phyloP scores from a whole-genome alignment of 2,797 vertebrate genomes.

The Acestrorhynchus altus region DNA sequence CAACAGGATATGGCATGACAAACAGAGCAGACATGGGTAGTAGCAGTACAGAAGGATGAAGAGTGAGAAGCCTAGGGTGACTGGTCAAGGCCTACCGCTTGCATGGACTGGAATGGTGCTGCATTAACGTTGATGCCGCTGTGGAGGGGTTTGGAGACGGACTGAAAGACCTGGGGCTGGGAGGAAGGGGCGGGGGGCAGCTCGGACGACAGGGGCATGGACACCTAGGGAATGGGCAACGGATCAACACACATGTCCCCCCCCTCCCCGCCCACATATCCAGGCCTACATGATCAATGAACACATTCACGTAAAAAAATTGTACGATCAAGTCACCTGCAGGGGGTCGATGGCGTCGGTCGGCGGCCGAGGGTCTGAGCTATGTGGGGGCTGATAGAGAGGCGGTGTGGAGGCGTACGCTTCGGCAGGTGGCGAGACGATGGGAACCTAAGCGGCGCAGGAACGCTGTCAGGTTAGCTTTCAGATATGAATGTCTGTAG shows the following conservation, averaged over 20 bases:
- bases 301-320: slow-evolving; percentile 1
- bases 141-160: slow-evolving; percentile 93
- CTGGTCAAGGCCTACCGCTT: slow-evolving; percentile 83
- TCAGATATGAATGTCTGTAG: too few species aligned
- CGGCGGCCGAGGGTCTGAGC: slow-evolving; percentile 81
- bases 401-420: slow-evolving; percentile 80
- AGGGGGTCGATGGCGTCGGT: slow-evolving; percentile 83
- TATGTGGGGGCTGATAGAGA: slow-evolving; percentile 83
- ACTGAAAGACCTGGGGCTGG: slow-evolving; percentile 92
- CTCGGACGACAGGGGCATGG: slow-evolving; percentile 90
- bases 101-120: slow-evolving; percentile 99
- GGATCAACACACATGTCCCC: slow-evolving; percentile 27
- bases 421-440: slow-evolving; percentile 84
- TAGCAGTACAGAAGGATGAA: slow-evolving; percentile 23
- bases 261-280: slow-evolving; percentile 27
- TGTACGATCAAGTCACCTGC: slow-evolving; percentile 72
- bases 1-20: slow-evolving; percentile 8
- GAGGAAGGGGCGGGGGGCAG: slow-evolving; percentile 87
- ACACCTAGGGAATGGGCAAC: slow-evolving; percentile 76
- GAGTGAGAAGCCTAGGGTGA: slow-evolving; percentile 4
- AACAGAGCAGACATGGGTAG: slow-evolving; percentile 20
- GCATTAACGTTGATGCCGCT: slow-evolving; percentile 99
- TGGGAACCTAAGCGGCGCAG: slow-evolving; percentile 71
- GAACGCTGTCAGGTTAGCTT: not conserved
- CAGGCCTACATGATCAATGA: slow-evolving; percentile 15